Conservation (phyloP, 2,797 vertebrate genomes). For the Sebastes diploproa region DNA sequence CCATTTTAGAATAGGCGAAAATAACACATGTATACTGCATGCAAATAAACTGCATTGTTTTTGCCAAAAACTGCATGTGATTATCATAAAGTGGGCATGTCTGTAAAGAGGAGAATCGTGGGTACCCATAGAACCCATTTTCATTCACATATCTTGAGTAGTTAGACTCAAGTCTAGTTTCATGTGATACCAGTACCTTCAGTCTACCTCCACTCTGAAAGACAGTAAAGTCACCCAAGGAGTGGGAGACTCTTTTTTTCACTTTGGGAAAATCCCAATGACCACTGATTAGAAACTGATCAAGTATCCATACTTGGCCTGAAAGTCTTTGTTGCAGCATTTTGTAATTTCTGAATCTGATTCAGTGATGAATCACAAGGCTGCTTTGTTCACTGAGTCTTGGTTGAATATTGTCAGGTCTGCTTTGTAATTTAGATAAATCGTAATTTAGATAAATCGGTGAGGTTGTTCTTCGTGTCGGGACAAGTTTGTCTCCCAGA, state of each 20-base stretch:
- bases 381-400: background rate
- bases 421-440: background rate
- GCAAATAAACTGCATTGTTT: too few species aligned
- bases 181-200: too few species aligned
- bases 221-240: too few species aligned
- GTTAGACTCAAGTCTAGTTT: too few species aligned
- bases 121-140: too few species aligned
- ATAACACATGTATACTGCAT: too few species aligned
- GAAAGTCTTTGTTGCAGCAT: background rate
- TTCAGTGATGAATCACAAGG: background rate
- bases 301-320: background rate
- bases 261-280: background rate
- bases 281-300: background rate
- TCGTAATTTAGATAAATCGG: background rate
- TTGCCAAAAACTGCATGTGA: too few species aligned
- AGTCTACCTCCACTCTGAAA: too few species aligned
- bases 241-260: background rate
- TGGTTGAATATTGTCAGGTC: background rate
- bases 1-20: too few species aligned
- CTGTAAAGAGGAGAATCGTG: too few species aligned
- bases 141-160: too few species aligned
- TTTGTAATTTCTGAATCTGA: background rate
- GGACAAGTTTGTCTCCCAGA: constrained; percentile 3
- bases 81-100: too few species aligned
- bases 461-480: background rate